Percentiles rank a stretch among this genome's conserved stretches.
Conservation (phyloP, 2,888 invertebrate genomes). For the Luperina nickerlii region DNA sequence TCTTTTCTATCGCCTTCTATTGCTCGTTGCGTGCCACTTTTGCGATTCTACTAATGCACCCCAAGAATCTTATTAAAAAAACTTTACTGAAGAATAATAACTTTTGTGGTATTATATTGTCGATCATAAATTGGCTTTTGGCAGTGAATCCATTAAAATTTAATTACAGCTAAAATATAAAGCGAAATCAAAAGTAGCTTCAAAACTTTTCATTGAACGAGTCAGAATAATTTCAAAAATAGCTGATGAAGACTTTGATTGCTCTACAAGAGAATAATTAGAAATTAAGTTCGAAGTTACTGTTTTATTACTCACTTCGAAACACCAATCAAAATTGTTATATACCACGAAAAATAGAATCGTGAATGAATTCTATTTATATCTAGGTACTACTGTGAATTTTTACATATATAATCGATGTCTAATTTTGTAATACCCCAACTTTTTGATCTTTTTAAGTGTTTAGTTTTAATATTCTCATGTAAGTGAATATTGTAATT, state of each 20-base stretch:
- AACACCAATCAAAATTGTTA: slow-evolving; percentile 8
- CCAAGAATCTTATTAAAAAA: slow-evolving; percentile 1
- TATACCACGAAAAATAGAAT: slow-evolving; percentile 3
- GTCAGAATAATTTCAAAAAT: slow-evolving; percentile 46
- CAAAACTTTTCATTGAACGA: slow-evolving; percentile 55
- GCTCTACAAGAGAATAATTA: slow-evolving; percentile 40
- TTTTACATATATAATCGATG: too few species aligned
- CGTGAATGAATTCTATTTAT: slow-evolving; percentile 1
- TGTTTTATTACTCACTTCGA: slow-evolving; percentile 33
- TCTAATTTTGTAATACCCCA: too few species aligned
- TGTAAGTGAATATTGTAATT: too few species aligned
- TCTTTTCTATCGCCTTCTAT: background rate
- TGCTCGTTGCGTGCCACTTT: background rate
- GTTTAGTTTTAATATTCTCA: too few species aligned
- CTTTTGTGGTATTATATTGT: slow-evolving; percentile 22
- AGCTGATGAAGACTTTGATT: slow-evolving; percentile 37
- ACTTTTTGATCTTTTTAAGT: too few species aligned
- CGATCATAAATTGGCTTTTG: slow-evolving; percentile 36
- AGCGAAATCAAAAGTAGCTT: slow-evolving; percentile 36
- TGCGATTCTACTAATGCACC: background rate
- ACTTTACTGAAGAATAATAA: background rate
- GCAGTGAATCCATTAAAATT: slow-evolving; percentile 38
- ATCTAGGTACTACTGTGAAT: background rate
- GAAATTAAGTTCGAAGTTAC: slow-evolving; percentile 48
- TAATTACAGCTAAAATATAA: slow-evolving; percentile 47